Conservation (phyloP, 1,140 invertebrate genomes). For the Brachionus rotundiformis region DNA sequence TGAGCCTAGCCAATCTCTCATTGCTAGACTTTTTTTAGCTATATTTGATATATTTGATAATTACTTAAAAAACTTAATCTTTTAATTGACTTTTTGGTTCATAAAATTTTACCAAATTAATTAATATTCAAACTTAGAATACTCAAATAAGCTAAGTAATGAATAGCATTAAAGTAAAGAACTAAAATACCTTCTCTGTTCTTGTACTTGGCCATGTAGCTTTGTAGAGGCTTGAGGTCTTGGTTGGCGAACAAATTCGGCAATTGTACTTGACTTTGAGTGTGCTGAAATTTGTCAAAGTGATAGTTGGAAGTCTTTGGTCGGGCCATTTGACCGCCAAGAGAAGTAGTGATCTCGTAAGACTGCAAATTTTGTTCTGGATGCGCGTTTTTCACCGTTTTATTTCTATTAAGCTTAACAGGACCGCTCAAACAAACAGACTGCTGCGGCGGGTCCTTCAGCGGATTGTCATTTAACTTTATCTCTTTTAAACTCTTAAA, state of each 20-base stretch:
- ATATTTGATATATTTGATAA: no score
- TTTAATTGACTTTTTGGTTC: no score
- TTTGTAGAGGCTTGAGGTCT: conserved; percentile 24
- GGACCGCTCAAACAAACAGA: background rate
- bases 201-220: conserved; percentile 38
- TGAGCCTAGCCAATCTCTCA: no score
- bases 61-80: no score
- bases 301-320: conserved; percentile 18
- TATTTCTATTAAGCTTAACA: background rate
- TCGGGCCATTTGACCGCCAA: background rate
- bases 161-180: no score
- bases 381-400: background rate
- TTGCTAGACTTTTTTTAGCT: no score
- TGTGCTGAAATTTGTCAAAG: conserved; percentile 3
- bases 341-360: no score
- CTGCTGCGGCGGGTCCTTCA: conserved; percentile 41
- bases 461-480: conserved; percentile 23
- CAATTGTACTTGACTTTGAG: background rate
- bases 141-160: no score
- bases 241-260: background rate
- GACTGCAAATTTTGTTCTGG: no score
- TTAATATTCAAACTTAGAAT: no score
- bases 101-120: no score
- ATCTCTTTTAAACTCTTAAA: conserved; percentile 19
- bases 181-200: conserved; percentile 15